Base-by-base conservation (phyloP, 2,113 vertebrate species). In the Acrocephalus arundinaceus region DNA sequence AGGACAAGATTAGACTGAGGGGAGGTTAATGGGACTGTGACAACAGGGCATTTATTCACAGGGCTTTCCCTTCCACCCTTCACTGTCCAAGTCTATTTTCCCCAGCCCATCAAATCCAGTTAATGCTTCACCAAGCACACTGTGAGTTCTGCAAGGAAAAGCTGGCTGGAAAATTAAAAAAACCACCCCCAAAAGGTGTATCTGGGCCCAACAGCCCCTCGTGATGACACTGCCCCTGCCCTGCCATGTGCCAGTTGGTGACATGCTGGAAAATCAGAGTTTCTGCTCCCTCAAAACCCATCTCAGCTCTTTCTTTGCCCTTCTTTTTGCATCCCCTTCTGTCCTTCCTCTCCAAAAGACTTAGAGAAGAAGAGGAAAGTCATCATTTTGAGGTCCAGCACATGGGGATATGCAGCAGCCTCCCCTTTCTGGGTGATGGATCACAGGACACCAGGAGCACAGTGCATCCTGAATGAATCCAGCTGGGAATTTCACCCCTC, bases 1-100 rank as follows among this genome's bases (percentile, higher is more conserved):
- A 79, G 89, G 89, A 91, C 77, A 79, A 84, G 91, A 91, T 93
- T 92, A 92, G 77, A 18, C 27, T 4, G 45, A 89, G 87, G 67
- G 49, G 48, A 95, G 81, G 93, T 92, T 95, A 94, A 94, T 74
- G 51, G 49, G 48, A 45, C 91, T 72, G 83, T 81, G 89, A 81
- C 84, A 92, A 74, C 48, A 49, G 89, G 84, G 67, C 77, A 48
- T 70, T 90, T 79, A 76, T 86, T 58, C 88, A 84, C 19, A 2
- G 57, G 39, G 31, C 73, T 90, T 81, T 83, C 57, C 73, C 31
- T 88, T 89, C 91, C 52, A 92, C 83, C 63, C 39, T 90, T 87
- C 72, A 30, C 55, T 61, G 73, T 95, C 83, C 80, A 45, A 84
- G 24, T 9, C 24, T 62, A 6, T 91, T 97, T 95, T 94, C 75